Evolutionary conservation across 2,888 invertebrate genomes (phyloP).

Genomic region (Noctua pronuba): DNA sequence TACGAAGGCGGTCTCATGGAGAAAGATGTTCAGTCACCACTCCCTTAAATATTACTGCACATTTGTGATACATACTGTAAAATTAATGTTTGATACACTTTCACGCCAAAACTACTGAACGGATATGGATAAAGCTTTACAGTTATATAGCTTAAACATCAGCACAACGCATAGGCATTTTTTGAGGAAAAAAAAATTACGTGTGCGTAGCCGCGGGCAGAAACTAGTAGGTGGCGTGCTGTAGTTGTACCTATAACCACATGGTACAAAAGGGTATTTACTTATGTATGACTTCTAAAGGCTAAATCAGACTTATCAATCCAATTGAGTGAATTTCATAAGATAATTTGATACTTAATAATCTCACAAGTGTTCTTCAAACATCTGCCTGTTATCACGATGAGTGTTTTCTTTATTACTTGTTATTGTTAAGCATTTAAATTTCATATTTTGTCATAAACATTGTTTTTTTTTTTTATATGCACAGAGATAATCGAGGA

Average conservation of each 20-base stretch:
- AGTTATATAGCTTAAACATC: neutral
- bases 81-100: too few relatives aligned
- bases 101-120: neutral
- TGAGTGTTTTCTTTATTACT: neutral
- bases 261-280: neutral
- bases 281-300: neutral
- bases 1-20: too few relatives aligned
- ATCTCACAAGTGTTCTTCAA: neutral
- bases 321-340: neutral
- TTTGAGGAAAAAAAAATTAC: too few relatives aligned
- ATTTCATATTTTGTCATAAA: neutral
- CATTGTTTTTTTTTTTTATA: conserved; percentile 18
- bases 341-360: neutral
- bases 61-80: too few relatives aligned
- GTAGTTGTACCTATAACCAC: neutral
- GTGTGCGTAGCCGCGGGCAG: too few relatives aligned
- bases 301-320: too few relatives aligned
- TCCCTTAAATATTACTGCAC: too few relatives aligned
- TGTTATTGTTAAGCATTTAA: neutral
- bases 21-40: too few relatives aligned
- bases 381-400: neutral
- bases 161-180: neutral
- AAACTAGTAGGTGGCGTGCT: too few relatives aligned
- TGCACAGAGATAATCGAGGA: conserved; percentile 79
- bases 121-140: neutral